phyloP scores from a whole-genome alignment of 2,888 invertebrate genomes.

The Lasioglossum marginatum region DNA sequence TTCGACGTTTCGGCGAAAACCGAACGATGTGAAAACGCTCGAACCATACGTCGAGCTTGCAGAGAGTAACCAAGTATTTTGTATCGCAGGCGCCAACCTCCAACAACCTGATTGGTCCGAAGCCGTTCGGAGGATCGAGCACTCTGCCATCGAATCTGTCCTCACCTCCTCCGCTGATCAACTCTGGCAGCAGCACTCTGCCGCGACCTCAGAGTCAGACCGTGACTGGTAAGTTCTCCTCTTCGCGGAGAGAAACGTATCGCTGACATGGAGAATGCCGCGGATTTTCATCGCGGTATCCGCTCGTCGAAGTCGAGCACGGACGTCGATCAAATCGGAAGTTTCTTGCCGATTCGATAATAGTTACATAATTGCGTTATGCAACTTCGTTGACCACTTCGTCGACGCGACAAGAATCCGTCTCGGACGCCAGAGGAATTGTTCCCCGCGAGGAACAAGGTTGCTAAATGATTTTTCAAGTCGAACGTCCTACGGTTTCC shows the following conservation, averaged over 20 bases:
- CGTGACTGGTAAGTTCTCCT: slow-evolving; percentile 81
- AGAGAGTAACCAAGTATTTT: background rate
- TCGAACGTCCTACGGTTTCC: background rate
- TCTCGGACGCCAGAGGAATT: background rate
- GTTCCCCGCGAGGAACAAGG: background rate
- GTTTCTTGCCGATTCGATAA: background rate
- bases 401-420: background rate
- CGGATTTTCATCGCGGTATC: background rate
- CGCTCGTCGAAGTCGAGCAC: background rate
- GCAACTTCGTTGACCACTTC: slow-evolving; percentile 4
- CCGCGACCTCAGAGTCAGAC: slow-evolving; percentile 82
- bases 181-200: slow-evolving; percentile 79
- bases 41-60: background rate
- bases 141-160: slow-evolving; percentile 75
- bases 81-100: slow-evolving; percentile 75
- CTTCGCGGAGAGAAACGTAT: background rate
- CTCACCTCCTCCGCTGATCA: slow-evolving; percentile 75
- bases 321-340: slow-evolving; percentile 1
- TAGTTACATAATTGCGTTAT: slow-evolving; percentile 32
- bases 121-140: slow-evolving; percentile 81
- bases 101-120: slow-evolving; percentile 80
- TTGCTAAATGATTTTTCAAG: background rate
- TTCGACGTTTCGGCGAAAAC: background rate
- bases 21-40: background rate
- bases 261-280: background rate